Evolutionary conservation across 1,140 invertebrate genomes (phyloP), one percentile per base, ranked within the genome.

Genomic region (Wasmannia auropunctata): DNA sequence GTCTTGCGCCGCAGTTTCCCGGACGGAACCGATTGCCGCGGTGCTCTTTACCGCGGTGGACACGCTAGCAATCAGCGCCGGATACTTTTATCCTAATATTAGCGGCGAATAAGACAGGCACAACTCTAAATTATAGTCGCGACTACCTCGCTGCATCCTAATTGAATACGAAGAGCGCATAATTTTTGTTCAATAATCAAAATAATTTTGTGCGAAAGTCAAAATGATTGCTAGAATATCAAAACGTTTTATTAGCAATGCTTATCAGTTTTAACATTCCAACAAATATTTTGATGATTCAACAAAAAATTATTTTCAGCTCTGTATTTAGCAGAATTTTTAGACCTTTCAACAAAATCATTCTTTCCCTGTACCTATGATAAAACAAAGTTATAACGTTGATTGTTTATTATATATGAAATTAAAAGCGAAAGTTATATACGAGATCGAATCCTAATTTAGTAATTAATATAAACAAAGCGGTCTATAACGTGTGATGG

Each of bases 31-130:
- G 76, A 80, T 25, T 34, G 43, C 31, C 19, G 31, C n/a, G n/a
- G n/a, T 34, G 81, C 56, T 63, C 40, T 65, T n/a, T n/a, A n/a
- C 43, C n/a, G n/a, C n/a, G 62, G 14, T 43, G 31, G 11, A 54
- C 72, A 60, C 46, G 60, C 69, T 86, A 69, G 28, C 63, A 22
- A 49, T 67, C 16, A 43, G n/a, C 6, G 49, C 19, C 37, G 37
- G 46, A 43, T 16, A 60, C 5, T 58, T 88, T 87, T 74, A 88
- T 49, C 49, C 46, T 58, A 83, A 75, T 65, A 88, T 88, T 72
- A 88, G 56, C 67, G 31, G 37, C 63, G 54, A 70, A 84, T 72
- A 67, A 85, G 80, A 88, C 70, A 87, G 65, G 34, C 28, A 54
- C 54, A 40, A 74, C 49, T 40, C 22, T 72, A 56, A n/a, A 54